phyloP scores from a whole-genome alignment of 2,888 invertebrate species.

The Scaptomyza reducta region DNA sequence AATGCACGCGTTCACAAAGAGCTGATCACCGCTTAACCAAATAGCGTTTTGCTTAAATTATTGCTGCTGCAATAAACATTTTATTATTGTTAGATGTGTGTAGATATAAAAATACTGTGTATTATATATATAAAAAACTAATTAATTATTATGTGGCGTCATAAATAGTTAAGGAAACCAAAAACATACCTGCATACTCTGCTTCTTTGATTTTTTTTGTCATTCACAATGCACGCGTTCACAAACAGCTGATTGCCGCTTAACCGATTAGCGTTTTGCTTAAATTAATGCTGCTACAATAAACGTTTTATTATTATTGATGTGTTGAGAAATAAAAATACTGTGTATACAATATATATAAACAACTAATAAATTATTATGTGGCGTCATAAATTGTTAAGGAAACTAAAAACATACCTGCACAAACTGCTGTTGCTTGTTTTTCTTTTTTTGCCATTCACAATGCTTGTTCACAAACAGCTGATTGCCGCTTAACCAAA shows the following conservation, averaged over 20 bases:
- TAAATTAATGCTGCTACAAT: too few relatives aligned
- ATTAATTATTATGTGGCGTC: not conserved
- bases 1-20: conserved; percentile 11
- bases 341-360: too few relatives aligned
- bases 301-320: too few relatives aligned
- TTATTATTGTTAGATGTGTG: conserved; percentile 9
- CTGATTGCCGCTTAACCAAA: conserved; percentile 53
- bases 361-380: too few relatives aligned
- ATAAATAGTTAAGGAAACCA: too few relatives aligned
- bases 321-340: too few relatives aligned
- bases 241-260: conserved; percentile 39
- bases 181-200: too few relatives aligned
- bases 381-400: too few relatives aligned
- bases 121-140: not conserved
- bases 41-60: conserved; percentile 3
- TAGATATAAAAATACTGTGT: conserved; percentile 36
- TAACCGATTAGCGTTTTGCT: conserved; percentile 48
- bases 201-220: not conserved
- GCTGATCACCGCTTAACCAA: conserved; percentile 53
- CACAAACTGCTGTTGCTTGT: too few relatives aligned
- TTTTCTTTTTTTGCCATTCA: too few relatives aligned
- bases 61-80: conserved; percentile 52
- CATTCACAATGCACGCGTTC: conserved; percentile 30
- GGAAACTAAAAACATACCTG: too few relatives aligned
- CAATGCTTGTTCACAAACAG: too few relatives aligned